Conservation (phyloP, 2,797 vertebrate species). For the Falco peregrinus region DNA sequence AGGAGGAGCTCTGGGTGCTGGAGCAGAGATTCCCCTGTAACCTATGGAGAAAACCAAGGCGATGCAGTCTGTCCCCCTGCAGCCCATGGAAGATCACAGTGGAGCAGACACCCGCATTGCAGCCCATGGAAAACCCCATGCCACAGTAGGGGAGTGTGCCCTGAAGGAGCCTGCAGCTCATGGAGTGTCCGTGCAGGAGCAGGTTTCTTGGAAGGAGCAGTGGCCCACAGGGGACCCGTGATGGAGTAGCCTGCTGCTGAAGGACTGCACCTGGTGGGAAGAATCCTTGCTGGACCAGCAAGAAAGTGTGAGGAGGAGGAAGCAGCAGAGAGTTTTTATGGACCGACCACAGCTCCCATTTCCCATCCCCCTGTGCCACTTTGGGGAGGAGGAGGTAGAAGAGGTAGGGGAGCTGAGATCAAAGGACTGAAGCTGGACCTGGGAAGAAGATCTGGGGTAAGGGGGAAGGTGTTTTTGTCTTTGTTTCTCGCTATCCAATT, state of each 20-base stretch:
- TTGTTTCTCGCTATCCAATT: not conserved
- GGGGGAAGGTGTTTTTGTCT: not conserved
- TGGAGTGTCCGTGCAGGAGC: not conserved
- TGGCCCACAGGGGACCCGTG: rapidly evolving
- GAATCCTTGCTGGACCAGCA: rapidly evolving
- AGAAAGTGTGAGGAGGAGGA: not conserved
- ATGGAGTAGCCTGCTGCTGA: not conserved
- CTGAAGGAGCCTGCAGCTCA: not conserved
- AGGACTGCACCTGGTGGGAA: not conserved
- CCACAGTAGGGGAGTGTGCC: not conserved
- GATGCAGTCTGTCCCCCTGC: too few species aligned
- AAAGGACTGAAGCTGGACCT: not conserved
- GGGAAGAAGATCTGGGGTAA: not conserved
- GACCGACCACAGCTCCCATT: not conserved
- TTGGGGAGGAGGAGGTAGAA: not conserved
- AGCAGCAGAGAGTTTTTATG: not conserved
- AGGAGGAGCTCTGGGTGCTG: not conserved
- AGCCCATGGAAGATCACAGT: not conserved
- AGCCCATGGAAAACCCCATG: not conserved
- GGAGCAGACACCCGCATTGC: not conserved
- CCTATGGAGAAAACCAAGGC: not conserved
- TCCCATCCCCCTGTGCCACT: not conserved
- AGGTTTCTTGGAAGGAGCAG: not conserved
- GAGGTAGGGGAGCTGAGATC: not conserved
- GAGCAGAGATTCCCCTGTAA: not conserved